Conservation (phyloP, 2,113 vertebrate species). For the Typhlomys cinereus region DNA sequence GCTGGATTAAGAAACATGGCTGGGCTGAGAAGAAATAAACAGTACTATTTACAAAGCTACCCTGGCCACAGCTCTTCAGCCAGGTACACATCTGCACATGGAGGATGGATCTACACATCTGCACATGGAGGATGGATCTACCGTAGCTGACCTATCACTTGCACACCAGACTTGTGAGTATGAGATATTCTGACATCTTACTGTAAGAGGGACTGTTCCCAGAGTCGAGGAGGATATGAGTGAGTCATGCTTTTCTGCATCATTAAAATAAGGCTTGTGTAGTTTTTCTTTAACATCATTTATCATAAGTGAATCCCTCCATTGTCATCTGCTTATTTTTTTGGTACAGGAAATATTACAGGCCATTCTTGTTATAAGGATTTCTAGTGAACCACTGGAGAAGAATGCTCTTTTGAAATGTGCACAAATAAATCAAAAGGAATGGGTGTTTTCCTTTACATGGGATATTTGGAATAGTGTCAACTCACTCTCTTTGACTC, state of each 20-base stretch:
- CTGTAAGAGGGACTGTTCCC: conserved; percentile 30
- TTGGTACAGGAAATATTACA: conserved; percentile 56
- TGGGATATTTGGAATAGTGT: background rate
- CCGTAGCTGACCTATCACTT: background rate
- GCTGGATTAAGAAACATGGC: background rate
- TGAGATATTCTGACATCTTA: background rate
- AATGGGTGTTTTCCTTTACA: conserved; percentile 40
- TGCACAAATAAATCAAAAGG: conserved; percentile 38
- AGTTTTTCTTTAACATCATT: conserved; percentile 65
- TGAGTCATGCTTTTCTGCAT: conserved; percentile 63
- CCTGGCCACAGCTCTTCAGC: background rate
- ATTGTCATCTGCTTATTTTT: conserved; percentile 70
- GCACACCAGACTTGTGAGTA: background rate
- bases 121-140: background rate
- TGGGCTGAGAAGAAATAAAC: background rate
- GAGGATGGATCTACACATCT: background rate
- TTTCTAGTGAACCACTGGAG: conserved; percentile 37
- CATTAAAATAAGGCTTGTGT: conserved; percentile 49
- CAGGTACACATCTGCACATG: background rate
- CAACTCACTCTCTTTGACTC: conserved; percentile 1
- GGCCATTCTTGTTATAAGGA: background rate
- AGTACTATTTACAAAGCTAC: background rate
- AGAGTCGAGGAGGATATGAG: conserved; percentile 47
- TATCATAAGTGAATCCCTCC: conserved; percentile 64
- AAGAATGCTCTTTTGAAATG: conserved; percentile 31